These are phyloP conservation scores for honey bee (Apis mellifera) DNA, from an alignment of 1,140 invertebrate genomes.

Conservation along the genomic window Amel_HAv3.1 CM009938.2:7040001-7040500, in stretches of 20 bases:
- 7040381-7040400: background rate
- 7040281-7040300: conserved; percentile 39
- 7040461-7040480: background rate
- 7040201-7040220: background rate
- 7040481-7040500: background rate
- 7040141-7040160: background rate
- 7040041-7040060: too few relatives aligned
- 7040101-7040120: background rate
- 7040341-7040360: background rate
- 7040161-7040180: background rate
- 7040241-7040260: too few relatives aligned
- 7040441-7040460: background rate
- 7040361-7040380: background rate
- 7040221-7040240: background rate
- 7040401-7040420: background rate
- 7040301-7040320: conserved; percentile 46
- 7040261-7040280: background rate
- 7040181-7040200: background rate
- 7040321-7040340: conserved; percentile 13
- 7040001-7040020: too few relatives aligned
- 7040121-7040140: background rate
- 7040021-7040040: too few relatives aligned
- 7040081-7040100: background rate
- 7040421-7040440: background rate
- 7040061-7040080: background rate